Evolutionary conservation across 2,797 vertebrate species (phyloP).

Genomic region (Crenichthys baileyi): DNA sequence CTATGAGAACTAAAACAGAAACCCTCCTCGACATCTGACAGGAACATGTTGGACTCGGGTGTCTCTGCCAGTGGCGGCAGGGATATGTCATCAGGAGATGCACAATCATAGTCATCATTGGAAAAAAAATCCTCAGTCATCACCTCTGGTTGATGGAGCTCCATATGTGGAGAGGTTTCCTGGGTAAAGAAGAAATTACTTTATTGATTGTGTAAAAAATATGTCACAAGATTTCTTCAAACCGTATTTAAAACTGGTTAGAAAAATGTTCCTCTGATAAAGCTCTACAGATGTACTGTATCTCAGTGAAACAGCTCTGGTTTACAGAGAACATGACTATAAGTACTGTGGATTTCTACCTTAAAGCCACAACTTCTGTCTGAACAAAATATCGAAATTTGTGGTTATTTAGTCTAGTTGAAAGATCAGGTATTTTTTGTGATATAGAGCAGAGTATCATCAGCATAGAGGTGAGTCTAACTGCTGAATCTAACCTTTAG

Average conservation of each 20-base stretch:
- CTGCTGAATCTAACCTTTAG: conserved; percentile 39
- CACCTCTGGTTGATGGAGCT: conserved; percentile 76
- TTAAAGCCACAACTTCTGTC: not conserved
- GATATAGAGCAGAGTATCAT: not conserved
- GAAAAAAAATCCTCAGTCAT: conserved; percentile 82
- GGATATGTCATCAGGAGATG: conserved; percentile 91
- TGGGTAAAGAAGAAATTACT: conserved; percentile 52
- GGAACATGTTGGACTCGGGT: conserved; percentile 85
- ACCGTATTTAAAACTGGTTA: not conserved
- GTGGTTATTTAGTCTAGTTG: not conserved
- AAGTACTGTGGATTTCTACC: not conserved
- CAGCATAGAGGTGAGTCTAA: not conserved
- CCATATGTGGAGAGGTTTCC: conserved; percentile 63
- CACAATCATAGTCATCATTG: conserved; percentile 89
- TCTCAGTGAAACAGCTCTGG: not conserved
- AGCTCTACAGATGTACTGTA: not conserved
- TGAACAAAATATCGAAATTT: not conserved
- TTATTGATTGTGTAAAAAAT: not conserved
- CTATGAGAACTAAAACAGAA: conserved; percentile 77
- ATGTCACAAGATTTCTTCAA: not conserved
- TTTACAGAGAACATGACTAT: not conserved
- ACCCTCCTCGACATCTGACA: conserved; percentile 85
- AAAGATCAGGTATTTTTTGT: no score
- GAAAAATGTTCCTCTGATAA: not conserved
- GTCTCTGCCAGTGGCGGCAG: conserved; percentile 91